Base-by-base conservation (phyloP, 1,140 invertebrate genomes). In the Metopolophium dirhodum region DNA sequence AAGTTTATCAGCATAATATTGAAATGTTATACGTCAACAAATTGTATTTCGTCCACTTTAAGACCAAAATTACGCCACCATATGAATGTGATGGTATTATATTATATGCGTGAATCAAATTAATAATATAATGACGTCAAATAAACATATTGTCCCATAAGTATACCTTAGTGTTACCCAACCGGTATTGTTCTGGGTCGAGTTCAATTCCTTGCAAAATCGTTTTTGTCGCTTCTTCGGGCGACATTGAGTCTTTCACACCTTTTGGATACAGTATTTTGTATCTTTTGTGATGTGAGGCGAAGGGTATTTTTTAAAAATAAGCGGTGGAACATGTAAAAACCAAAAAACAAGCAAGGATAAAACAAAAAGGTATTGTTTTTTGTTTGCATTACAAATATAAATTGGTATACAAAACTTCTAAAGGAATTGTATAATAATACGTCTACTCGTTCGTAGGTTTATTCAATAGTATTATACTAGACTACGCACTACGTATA, bases 151-250 rank as follows among this genome's bases (percentile, higher is more conserved):
- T 90, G 11, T 86, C 77, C 91, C 35, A 61, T 77, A 94, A 68
- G 41, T 83, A 93, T 97, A 98, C 99, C 98, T 99, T 99, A 94
- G 98, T 99, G 96, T 97, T 97, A 96, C 99, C 99, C 95, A 99
- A 96, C 95, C 99, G 97, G 96, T 97, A 99, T 95, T 99, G 98
- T 95, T 99, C 98, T 94, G 97, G 96, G 95, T 99, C 98, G 95
- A 99, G 96, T 95, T 97, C 95, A 95, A 97, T 96, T 94, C 97
- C 96, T 94, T 98, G 97, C 95, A 99, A 96, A 96, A 99, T 98
- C 95, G 98, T 97, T 95, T 97, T 97, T 94, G 98, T 97, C 94
- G 98, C 98, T 96, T 98, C 97, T 96, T 98, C 96, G 94, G 97
- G 96, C 94, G 97, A 96, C 95, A 97, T 97, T 94, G 96, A 96